Evolutionary conservation across 2,888 invertebrate genomes (phyloP).

Genomic region (Nymphalis polychloros): DNA sequence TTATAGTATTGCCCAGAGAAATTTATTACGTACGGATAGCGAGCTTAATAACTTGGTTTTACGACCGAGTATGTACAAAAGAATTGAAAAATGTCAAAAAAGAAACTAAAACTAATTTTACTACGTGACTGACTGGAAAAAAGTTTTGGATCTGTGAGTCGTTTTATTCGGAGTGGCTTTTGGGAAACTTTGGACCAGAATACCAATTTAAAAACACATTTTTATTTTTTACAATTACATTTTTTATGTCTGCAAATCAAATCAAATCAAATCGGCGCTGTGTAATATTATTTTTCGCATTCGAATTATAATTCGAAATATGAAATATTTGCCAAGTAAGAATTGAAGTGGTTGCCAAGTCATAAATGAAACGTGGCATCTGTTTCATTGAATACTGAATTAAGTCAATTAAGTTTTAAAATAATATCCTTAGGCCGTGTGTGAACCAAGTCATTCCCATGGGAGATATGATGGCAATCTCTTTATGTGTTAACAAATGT

Average conservation of each 20-base stretch:
- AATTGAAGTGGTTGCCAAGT: no score
- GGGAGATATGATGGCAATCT: conserved; percentile 31
- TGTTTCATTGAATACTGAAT: no score
- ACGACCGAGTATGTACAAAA: background rate
- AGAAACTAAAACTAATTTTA: background rate
- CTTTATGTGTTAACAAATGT: conserved; percentile 34
- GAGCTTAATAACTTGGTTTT: conserved; percentile 8
- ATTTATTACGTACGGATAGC: conserved; percentile 17
- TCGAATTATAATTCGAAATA: no score
- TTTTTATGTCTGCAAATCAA: no score
- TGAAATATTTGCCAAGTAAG: no score
- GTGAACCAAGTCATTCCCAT: conserved; percentile 8
- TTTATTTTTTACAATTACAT: no score
- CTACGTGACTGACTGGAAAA: background rate
- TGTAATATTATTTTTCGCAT: background rate
- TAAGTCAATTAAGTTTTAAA: background rate
- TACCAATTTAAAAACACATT: no score
- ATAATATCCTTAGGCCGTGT: background rate
- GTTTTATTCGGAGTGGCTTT: no score
- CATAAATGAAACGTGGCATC: no score
- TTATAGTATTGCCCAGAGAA: conserved; percentile 13
- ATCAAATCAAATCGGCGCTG: no score
- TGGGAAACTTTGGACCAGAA: no score
- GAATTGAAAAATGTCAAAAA: background rate
- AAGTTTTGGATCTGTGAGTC: background rate